These are phyloP conservation scores for Desmophyllum pertusum DNA, from an alignment of 92 coral and sea anemone genomes.

Conservation along the genomic window DNA sequence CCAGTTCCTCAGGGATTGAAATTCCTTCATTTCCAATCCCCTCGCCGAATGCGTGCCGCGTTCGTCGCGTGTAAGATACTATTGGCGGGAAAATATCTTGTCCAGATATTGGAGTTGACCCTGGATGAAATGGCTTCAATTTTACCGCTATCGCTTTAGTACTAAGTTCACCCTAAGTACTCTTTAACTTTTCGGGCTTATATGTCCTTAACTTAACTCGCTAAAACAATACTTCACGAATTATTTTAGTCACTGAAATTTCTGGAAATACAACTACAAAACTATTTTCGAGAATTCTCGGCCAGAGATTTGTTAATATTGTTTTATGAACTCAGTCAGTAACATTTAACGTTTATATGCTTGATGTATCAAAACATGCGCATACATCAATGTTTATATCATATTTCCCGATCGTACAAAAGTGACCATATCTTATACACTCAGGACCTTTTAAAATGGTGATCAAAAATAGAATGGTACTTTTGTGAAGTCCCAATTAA, in stretches of 20 bases:
- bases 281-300: too few relatives aligned
- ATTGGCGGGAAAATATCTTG: constrained; percentile 74
- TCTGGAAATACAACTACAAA: not conserved
- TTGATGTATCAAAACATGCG: not conserved
- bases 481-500: too few relatives aligned
- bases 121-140: constrained; percentile 63
- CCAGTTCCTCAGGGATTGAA: constrained; percentile 55
- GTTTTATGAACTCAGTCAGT: not conserved
- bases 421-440: too few relatives aligned
- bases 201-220: not conserved
- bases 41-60: constrained; percentile 62
- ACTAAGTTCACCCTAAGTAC: constrained; percentile 20
- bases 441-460: too few relatives aligned
- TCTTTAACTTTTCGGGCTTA: constrained; percentile 8
- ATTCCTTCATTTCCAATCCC: constrained; percentile 66
- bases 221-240: not conserved
- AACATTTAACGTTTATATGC: not conserved
- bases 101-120: constrained; percentile 65
- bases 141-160: not conserved
- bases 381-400: not conserved
- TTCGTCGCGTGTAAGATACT: constrained; percentile 71
- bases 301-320: not conserved
- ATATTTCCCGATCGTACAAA: too few relatives aligned
- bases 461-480: too few relatives aligned
- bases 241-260: not conserved